Base-by-base conservation (phyloP, 2,888 invertebrate genomes). In the Galerucella nymphaeae region DNA sequence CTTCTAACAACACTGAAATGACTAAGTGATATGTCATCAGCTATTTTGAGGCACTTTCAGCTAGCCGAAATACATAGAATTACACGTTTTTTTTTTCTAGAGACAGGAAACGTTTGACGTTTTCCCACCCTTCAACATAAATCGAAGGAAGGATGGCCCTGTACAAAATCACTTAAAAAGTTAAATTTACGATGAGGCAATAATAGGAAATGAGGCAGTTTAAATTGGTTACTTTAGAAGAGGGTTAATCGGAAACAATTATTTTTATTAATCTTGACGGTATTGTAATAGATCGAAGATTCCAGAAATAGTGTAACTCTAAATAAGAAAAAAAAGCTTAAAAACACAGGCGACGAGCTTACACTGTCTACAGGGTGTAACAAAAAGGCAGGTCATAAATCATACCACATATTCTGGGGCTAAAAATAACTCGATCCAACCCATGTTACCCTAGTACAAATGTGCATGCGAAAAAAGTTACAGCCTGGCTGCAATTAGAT, bases 51-150 rank as follows among this genome's bases (percentile, higher is more conserved):
- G 59, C n/a, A 59, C 30, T 59, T 14, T 30, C 11, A 59, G 30
- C 20, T 57, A 57, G 23, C 18, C 57, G 57, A 23, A 57, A 57
- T 20, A 57, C 57, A 14, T 18, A n/a, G 38, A 59, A 59, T 59
- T 59, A 30, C n/a, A 59, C 59, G 11, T 30, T 59, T 59, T 30
- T 58, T 59, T 59, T 59, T 58, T 23, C 23, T 18, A 59, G 11
- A 6, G 59, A 38, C 59, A 59, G 59, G 59, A 59, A 59, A 59
- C 18, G 30, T n/a, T 38, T 59, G 59, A 66, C 66, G 67, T 63
- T 70, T 67, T 73, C 50, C 59, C 65, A 65, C 64, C 55, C 57
- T 64, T 65, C 63, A 62, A 63, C 69, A 42, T 41, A 55, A 62
- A 48, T 50, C 50, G 16, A 61, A 50, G 14, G 13, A 45, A 45